Base-by-base conservation (phyloP, 2,113 vertebrate genomes). In the Gobius niger region DNA sequence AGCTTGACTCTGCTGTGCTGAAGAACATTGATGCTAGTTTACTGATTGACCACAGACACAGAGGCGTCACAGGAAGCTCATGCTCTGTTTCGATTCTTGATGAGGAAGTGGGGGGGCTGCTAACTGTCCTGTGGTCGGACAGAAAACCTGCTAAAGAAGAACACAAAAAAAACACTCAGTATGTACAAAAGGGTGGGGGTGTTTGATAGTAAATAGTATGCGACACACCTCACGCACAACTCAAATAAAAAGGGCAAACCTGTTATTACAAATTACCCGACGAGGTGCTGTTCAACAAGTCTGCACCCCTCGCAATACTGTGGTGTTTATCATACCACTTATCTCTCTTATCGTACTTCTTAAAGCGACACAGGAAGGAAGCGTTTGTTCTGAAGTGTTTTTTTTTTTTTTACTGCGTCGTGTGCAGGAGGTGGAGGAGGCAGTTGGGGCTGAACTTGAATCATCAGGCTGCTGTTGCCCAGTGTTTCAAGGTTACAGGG, bases 341-440 rank as follows among this genome's bases (percentile, higher is more conserved):
- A 52, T 63, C 60, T 77, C 76, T 80, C 90, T 92, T 92, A 91
- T 91, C 91, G 83, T 18, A 63, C 63, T 75, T 81, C 80, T 83
- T 56, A 89, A 90, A 77, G 74, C 82, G 85, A 84, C 84, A 92
- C 90, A 92, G 91, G 90, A 92, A 92, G 91, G 90, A 92, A 92
- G 83, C 66, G 63, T 81, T 80, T 85, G 79, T 54, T 52, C 68
- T 77, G 81, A 72, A 84, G 67, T 76, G 79, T 84, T 77, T 72
- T 63, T 50, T 62, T 76, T 77, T 84, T 77, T 72, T 63, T 50
- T 62, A 68, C 65, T 1, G 72, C 18, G 65, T 34, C 73, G 67
- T 57, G 52, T 51, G 19, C 63, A 52, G 56, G 47, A 44, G 16
- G 44, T 19, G 56, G 52, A 78, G 77, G 81, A 64, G 68, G 73